Conservation (phyloP, 2,888 invertebrate species). For the Rhyacophila evoluta region DNA sequence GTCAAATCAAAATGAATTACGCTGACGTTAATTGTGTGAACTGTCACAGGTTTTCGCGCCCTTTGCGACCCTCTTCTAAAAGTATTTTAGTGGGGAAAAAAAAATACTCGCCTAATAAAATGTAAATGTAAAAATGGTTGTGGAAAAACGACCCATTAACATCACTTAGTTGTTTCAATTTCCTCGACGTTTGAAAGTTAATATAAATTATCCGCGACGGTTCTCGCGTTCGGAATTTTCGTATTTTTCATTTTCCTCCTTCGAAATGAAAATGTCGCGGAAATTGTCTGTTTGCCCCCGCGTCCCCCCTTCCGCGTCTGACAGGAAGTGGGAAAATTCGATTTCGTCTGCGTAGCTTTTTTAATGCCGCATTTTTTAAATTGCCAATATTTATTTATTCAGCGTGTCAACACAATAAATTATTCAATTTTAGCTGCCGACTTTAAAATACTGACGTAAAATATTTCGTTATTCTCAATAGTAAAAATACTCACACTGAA, state of each 20-base stretch:
- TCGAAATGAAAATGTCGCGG: conserved; percentile 22
- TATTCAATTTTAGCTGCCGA: neutral
- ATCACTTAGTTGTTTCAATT: conserved; percentile 15
- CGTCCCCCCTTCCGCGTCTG: neutral
- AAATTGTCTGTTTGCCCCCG: neutral
- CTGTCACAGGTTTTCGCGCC: too few relatives aligned
- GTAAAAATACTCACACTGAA: too few relatives aligned
- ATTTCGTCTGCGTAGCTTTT: neutral
- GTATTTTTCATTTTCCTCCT: neutral
- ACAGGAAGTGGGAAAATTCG: neutral
- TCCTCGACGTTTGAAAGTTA: neutral
- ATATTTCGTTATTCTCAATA: too few relatives aligned
- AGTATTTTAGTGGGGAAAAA: neutral
- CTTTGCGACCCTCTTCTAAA: too few relatives aligned
- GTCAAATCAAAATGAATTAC: too few relatives aligned
- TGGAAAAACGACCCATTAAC: neutral
- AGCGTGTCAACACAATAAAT: neutral
- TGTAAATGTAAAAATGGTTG: neutral
- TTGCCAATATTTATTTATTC: conserved; percentile 1
- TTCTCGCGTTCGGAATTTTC: neutral
- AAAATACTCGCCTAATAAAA: neutral
- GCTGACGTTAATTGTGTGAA: too few relatives aligned
- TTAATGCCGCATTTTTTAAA: neutral
- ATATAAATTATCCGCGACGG: neutral
- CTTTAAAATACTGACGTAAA: too few relatives aligned